Percentiles rank a stretch among this genome's conserved stretches.
These are phyloP conservation scores for Acrossocheilus fasciatus DNA, from an alignment of 2,797 vertebrate genomes.

Conservation along the genomic window DNA sequence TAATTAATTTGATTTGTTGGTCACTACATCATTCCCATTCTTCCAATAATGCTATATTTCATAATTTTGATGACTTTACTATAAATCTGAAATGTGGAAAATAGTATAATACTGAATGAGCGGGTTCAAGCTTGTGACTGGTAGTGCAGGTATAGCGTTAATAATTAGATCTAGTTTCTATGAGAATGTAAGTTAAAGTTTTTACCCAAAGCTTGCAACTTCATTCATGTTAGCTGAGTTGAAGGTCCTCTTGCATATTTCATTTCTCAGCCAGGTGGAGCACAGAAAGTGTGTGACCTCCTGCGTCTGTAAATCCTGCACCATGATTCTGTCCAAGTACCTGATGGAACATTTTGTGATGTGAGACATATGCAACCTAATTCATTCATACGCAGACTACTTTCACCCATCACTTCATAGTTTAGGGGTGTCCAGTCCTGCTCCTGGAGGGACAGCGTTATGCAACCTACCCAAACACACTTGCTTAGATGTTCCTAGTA, in stretches of 20 bases:
- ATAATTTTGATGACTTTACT: background rate
- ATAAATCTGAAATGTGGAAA: background rate
- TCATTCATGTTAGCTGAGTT: conserved; percentile 80
- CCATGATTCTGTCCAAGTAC: conserved; percentile 79
- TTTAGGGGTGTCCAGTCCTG: background rate
- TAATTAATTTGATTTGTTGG: background rate
- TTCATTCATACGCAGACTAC: background rate
- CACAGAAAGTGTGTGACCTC: conserved; percentile 81
- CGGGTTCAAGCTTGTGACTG: background rate
- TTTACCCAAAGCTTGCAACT: conserved; percentile 83
- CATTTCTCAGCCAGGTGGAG: conserved; percentile 80
- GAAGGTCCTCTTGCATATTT: conserved; percentile 78
- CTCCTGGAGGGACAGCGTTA: background rate
- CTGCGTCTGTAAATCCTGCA: conserved; percentile 80
- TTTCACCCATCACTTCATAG: background rate
- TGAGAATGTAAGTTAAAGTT: background rate
- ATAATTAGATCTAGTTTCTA: background rate
- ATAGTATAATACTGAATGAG: background rate
- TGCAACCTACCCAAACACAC: background rate
- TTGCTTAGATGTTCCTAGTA: background rate
- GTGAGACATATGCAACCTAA: background rate
- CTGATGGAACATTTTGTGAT: conserved; percentile 62
- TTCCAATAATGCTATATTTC: background rate
- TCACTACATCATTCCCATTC: background rate
- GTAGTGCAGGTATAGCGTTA: background rate